Conservation (phyloP, 2,113 vertebrate species). For the Hydrolagus affinis region DNA sequence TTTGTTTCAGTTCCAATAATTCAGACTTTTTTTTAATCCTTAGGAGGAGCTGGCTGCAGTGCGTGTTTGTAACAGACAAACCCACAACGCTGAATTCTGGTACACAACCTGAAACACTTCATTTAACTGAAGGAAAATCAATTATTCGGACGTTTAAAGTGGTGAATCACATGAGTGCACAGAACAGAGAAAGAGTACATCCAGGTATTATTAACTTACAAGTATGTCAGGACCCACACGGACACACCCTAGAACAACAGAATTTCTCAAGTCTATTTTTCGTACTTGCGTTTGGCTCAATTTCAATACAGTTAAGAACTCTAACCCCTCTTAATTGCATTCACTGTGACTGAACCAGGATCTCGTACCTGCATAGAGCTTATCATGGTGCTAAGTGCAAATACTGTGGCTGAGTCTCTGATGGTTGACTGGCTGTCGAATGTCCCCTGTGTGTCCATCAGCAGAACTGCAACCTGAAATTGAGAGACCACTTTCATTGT, state of each 20-base stretch:
- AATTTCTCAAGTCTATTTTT: background rate
- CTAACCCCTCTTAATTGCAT: background rate
- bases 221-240: background rate
- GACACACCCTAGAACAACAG: background rate
- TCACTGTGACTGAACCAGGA: background rate
- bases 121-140: background rate
- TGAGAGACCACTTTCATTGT: background rate
- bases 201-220: background rate
- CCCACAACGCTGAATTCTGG: background rate
- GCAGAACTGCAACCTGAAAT: conserved; percentile 75
- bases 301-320: background rate
- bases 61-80: background rate
- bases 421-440: conserved; percentile 96
- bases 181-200: background rate
- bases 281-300: background rate
- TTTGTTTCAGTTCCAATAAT: background rate
- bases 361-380: conserved; percentile 91
- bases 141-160: background rate
- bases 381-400: conserved; percentile 97
- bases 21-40: background rate
- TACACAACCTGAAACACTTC: background rate
- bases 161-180: background rate
- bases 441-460: conserved; percentile 96
- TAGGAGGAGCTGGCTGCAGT: background rate
- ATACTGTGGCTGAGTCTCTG: conserved; percentile 90